Evolutionary conservation across 2,797 vertebrate genomes (phyloP).

Genomic region (Mallotus villosus): DNA sequence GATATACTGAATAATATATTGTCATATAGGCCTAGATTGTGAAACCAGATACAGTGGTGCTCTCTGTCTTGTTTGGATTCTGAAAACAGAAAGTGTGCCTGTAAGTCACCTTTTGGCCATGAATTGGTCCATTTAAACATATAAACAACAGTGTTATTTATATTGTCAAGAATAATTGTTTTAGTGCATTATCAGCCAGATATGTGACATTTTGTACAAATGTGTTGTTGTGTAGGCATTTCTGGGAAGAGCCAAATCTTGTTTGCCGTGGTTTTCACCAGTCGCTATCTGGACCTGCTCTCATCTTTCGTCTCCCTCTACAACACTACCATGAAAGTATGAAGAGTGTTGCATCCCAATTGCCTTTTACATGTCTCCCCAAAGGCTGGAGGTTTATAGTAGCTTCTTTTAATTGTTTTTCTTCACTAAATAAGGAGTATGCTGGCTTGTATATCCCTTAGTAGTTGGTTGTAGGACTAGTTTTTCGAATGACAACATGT

Average conservation of each 20-base stretch:
- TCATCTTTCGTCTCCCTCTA: conserved; percentile 97
- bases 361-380: neutral
- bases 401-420: too few species aligned
- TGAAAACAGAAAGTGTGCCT: neutral
- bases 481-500: too few species aligned
- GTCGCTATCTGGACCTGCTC: conserved; percentile 96
- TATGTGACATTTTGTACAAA: neutral
- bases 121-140: neutral
- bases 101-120: neutral
- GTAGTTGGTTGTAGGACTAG: too few species aligned
- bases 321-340: conserved; percentile 98
- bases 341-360: conserved; percentile 7
- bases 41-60: neutral
- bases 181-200: too few species aligned
- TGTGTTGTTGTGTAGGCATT: conserved; percentile 78
- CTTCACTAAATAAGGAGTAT: too few species aligned
- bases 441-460: too few species aligned
- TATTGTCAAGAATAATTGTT: too few species aligned
- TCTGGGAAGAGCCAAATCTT: conserved; percentile 99
- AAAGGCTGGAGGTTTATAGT: too few species aligned
- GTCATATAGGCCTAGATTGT: too few species aligned
- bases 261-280: conserved; percentile 96
- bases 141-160: too few species aligned
- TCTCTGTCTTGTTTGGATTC: neutral
- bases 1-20: too few species aligned